A percentile compares a stretch with the other conserved stretches of the same genome.
Evolutionary conservation across 1,140 invertebrate species (phyloP).

Genomic region (Calephelis nemesis): DNA sequence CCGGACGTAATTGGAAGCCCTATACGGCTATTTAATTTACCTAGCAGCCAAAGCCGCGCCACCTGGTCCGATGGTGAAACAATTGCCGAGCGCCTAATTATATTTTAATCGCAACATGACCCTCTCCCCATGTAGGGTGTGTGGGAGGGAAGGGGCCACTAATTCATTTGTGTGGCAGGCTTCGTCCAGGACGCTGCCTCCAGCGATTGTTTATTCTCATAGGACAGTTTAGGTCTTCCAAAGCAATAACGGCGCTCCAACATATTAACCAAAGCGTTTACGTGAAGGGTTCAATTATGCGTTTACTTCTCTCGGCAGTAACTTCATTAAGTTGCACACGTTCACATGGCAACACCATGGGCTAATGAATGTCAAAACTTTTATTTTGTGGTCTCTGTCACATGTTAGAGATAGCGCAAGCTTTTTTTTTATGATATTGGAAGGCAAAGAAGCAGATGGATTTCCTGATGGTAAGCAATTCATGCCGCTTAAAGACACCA

Average conservation of each 20-base stretch:
- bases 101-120: constrained; percentile 74
- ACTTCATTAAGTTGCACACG: constrained; percentile 70
- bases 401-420: too few species aligned
- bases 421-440: too few species aligned
- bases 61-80: constrained; percentile 74
- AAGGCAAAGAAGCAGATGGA: too few species aligned
- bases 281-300: constrained; percentile 72
- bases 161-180: constrained; percentile 69
- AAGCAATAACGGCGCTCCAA: constrained; percentile 73
- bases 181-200: constrained; percentile 50
- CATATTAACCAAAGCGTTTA: constrained; percentile 73
- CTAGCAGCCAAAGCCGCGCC: constrained; percentile 55
- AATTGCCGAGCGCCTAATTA: constrained; percentile 75
- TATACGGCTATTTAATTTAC: constrained; percentile 73
- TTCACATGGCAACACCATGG: constrained; percentile 59
- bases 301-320: constrained; percentile 57
- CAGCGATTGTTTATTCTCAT: constrained; percentile 71
- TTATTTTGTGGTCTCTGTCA: not conserved
- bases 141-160: constrained; percentile 39
- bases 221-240: constrained; percentile 76
- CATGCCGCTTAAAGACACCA: too few species aligned
- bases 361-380: constrained; percentile 44
- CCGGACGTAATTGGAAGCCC: constrained; percentile 66
- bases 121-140: constrained; percentile 33
- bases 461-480: too few species aligned